A percentile compares a stretch with the other conserved stretches of the same genome.
Conservation (phyloP, 2,113 vertebrate species). For the Rynchops niger region DNA sequence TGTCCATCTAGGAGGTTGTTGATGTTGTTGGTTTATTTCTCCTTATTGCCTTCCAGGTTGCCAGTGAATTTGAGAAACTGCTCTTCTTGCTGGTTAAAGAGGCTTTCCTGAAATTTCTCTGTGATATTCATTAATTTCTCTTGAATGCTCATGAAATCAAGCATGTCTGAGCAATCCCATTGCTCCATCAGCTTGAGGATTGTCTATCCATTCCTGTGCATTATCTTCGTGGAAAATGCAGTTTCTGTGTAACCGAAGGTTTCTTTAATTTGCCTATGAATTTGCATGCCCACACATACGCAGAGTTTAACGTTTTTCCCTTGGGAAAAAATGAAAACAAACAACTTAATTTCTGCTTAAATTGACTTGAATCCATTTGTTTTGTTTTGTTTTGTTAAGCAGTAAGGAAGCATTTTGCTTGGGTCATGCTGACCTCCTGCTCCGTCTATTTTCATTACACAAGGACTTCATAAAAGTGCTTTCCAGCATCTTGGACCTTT, state of each 20-base stretch:
- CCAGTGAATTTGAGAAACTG: neutral
- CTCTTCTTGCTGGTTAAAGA: neutral
- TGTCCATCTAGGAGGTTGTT: neutral
- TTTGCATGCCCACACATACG: neutral
- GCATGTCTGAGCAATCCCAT: neutral
- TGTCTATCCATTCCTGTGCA: neutral
- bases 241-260: neutral
- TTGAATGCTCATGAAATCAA: neutral
- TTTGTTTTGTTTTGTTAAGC: conserved; percentile 5
- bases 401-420: neutral
- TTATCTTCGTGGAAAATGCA: neutral
- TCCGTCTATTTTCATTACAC: neutral
- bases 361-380: neutral
- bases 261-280: neutral
- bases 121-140: neutral
- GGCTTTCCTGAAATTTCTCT: neutral
- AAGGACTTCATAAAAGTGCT: neutral
- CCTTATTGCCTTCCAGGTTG: neutral
- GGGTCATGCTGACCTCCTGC: conserved; percentile 1
- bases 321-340: neutral
- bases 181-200: neutral
- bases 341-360: neutral
- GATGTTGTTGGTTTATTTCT: neutral
- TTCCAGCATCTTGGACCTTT: neutral
- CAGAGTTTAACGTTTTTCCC: neutral